phyloP scores from a whole-genome alignment of 23 tunicate species.

The Phallusia fumigata region DNA sequence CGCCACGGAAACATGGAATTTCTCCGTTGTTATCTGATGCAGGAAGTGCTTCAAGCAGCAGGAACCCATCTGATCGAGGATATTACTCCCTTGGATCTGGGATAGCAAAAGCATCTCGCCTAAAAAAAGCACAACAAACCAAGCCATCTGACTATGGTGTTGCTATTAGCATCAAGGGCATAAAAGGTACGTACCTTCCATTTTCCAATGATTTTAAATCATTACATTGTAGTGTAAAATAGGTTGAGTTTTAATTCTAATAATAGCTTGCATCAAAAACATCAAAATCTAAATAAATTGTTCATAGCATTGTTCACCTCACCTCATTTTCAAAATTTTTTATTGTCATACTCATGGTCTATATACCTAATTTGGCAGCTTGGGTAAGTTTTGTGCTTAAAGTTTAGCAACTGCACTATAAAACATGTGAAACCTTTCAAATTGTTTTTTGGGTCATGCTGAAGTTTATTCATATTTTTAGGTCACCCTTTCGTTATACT shows the following conservation, averaged over 20 bases:
- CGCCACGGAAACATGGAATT: constrained; percentile 6
- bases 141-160: constrained; percentile 63
- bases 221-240: too few species aligned
- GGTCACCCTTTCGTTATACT: constrained; percentile 79
- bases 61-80: constrained; percentile 29
- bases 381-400: neutral
- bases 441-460: neutral
- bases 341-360: too few species aligned
- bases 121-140: constrained; percentile 11
- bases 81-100: constrained; percentile 63
- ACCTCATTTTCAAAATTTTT: too few species aligned
- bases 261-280: neutral
- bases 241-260: neutral
- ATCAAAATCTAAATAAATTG: too few species aligned
- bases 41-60: constrained; percentile 9
- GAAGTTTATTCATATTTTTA: neutral
- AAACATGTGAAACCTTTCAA: neutral
- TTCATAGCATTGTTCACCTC: too few species aligned
- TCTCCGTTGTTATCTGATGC: constrained; percentile 8
- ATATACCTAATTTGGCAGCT: too few species aligned
- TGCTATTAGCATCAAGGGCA: constrained; percentile 81
- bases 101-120: constrained; percentile 9
- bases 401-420: neutral
- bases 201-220: neutral
- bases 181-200: constrained; percentile 30